phyloP scores from a whole-genome alignment of 2,797 vertebrate species.

The Tangara arthus region DNA sequence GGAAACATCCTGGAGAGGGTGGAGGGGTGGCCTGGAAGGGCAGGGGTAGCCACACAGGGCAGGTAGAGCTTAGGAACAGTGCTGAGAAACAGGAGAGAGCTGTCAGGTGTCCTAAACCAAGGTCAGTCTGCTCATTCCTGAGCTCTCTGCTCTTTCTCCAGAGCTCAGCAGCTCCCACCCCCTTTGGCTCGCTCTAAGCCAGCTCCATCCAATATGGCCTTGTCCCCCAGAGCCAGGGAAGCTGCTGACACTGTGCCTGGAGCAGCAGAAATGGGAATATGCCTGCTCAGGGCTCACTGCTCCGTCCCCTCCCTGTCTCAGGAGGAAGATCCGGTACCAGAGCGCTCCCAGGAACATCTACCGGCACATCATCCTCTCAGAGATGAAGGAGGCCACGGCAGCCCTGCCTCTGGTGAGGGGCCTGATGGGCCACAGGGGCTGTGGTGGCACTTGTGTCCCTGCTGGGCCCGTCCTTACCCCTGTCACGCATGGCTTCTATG shows the following conservation, averaged over 20 bases:
- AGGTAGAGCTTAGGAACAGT: background rate
- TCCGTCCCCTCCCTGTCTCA: constrained; percentile 3
- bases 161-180: background rate
- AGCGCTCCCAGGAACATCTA: constrained; percentile 93
- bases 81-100: background rate
- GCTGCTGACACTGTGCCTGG: background rate
- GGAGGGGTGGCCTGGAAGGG: background rate
- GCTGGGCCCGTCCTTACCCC: background rate
- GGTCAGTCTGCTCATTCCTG: background rate
- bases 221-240: background rate
- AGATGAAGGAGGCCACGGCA: constrained; percentile 91
- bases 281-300: background rate
- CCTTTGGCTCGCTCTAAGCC: fast-evolving
- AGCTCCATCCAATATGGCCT: background rate
- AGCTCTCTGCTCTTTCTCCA: background rate
- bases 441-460: background rate
- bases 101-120: background rate
- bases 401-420: constrained; percentile 87
- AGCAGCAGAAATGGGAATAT: background rate
- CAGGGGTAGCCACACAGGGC: background rate
- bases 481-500: fast-evolving
- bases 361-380: constrained; percentile 92
- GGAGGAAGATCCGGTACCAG: constrained; percentile 92
- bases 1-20: background rate
- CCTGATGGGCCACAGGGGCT: fast-evolving